Evolutionary conservation across 1,140 invertebrate species (phyloP).

Genomic region (Hylaeus anthracinus): DNA sequence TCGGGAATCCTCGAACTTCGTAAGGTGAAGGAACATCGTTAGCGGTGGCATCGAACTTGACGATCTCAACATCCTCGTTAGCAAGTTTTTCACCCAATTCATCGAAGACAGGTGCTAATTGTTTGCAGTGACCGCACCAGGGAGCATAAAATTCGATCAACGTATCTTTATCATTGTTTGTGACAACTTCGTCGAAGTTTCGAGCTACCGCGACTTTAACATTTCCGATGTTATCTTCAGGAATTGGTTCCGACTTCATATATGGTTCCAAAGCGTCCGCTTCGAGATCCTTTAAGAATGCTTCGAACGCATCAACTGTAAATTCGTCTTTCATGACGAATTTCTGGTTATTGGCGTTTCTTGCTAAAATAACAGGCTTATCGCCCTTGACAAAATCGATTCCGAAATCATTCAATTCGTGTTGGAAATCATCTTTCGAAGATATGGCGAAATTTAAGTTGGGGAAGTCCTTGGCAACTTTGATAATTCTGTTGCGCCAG

Average conservation of each 20-base stretch:
- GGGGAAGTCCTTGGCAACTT: constrained; percentile 94
- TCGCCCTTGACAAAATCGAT: constrained; percentile 93
- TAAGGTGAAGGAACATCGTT: constrained; percentile 97
- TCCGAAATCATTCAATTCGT: constrained; percentile 97
- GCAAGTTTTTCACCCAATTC: constrained; percentile 96
- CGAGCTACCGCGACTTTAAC: constrained; percentile 97
- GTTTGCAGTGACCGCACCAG: constrained; percentile 99
- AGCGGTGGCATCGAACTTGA: constrained; percentile 99
- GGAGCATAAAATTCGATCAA: constrained; percentile 99
- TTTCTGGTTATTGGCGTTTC: constrained; percentile 92
- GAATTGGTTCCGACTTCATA: constrained; percentile 97
- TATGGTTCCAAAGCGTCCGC: constrained; percentile 94
- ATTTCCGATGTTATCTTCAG: constrained; percentile 90
- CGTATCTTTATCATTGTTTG: constrained; percentile 95
- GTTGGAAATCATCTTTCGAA: constrained; percentile 95
- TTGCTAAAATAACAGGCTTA: constrained; percentile 93
- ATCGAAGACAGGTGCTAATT: constrained; percentile 95
- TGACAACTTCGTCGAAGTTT: constrained; percentile 98
- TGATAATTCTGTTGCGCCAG: constrained; percentile 98
- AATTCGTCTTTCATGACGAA: constrained; percentile 96
- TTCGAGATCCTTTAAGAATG: constrained; percentile 94
- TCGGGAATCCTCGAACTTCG: constrained; percentile 98
- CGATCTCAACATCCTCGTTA: constrained; percentile 94
- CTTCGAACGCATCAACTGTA: constrained; percentile 92
- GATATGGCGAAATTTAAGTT: constrained; percentile 94